These are phyloP conservation scores for Paratrypauchen microcephalus DNA, from an alignment of 2,797 vertebrate genomes.

Conservation along the genomic window DNA sequence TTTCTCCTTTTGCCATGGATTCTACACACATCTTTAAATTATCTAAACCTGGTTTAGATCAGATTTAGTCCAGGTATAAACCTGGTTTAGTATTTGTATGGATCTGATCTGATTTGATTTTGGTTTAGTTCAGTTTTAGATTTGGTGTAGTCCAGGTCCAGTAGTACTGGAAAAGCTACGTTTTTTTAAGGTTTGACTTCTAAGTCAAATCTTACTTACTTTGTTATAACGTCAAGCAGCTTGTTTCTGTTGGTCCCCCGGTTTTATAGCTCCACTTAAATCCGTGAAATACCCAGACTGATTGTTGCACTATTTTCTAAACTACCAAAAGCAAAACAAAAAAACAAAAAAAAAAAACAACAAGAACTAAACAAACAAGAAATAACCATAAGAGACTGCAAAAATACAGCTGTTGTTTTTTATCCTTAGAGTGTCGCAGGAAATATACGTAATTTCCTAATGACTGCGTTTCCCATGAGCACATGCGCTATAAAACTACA, in stretches of 20 bases:
- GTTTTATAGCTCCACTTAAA: not conserved
- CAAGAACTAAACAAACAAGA: no score
- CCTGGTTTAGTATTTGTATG: not conserved
- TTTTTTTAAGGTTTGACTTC: not conserved
- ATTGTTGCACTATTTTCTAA: not conserved
- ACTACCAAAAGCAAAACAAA: not conserved
- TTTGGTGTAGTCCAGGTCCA: not conserved
- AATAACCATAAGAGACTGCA: not conserved
- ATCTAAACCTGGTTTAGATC: no score
- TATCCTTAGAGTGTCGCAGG: constrained; percentile 39
- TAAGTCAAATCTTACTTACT: not conserved
- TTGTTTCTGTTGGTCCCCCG: not conserved
- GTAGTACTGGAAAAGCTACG: not conserved
- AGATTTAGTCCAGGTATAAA: not conserved
- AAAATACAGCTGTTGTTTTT: not conserved
- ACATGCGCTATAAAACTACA: constrained; percentile 32
- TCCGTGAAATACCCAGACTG: not conserved
- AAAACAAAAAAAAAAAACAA: no score
- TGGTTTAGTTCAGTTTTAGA: not conserved
- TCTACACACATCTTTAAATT: no score
- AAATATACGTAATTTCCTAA: constrained; percentile 26
- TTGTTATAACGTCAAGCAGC: not conserved
- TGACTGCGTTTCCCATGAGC: constrained; percentile 66
- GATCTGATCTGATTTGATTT: not conserved
- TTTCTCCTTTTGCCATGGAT: no score